Conservation (phyloP, 1,140 invertebrate species). For the Eupeodes corollae region DNA sequence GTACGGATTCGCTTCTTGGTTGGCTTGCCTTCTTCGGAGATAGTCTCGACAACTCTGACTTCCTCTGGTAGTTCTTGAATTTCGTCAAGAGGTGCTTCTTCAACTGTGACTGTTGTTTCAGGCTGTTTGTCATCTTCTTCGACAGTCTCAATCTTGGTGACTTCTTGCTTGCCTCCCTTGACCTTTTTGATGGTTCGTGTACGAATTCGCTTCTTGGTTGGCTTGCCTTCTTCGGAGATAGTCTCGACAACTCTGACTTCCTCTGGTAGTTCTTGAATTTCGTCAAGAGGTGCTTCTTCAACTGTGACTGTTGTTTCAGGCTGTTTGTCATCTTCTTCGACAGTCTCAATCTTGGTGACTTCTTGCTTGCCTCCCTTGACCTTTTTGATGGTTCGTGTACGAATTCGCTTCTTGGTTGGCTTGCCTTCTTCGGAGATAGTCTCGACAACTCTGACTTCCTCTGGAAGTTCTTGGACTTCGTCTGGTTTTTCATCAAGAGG, state of each 20-base stretch:
- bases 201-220: conserved; percentile 7
- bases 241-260: conserved; percentile 1
- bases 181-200: conserved; percentile 21
- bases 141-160: conserved; percentile 29
- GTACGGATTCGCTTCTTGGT: conserved; percentile 23
- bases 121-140: conserved; percentile 31
- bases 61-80: conserved; percentile 7
- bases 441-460: conserved; percentile 1
- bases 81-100: conserved; percentile 3
- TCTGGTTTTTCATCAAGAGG: conserved; percentile 17
- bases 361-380: conserved; percentile 6
- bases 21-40: conserved; percentile 12
- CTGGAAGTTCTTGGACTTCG: conserved; percentile 7
- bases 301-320: conserved; percentile 17
- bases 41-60: background rate
- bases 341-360: conserved; percentile 15
- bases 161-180: conserved; percentile 22
- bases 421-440: conserved; percentile 10
- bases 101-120: conserved; percentile 17
- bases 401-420: conserved; percentile 12
- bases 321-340: conserved; percentile 20
- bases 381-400: conserved; percentile 8
- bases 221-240: conserved; percentile 6
- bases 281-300: conserved; percentile 9
- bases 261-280: conserved; percentile 1